These are phyloP conservation scores for Tinea pellionella DNA, from an alignment of 2,888 invertebrate species.

Conservation along the genomic window DNA sequence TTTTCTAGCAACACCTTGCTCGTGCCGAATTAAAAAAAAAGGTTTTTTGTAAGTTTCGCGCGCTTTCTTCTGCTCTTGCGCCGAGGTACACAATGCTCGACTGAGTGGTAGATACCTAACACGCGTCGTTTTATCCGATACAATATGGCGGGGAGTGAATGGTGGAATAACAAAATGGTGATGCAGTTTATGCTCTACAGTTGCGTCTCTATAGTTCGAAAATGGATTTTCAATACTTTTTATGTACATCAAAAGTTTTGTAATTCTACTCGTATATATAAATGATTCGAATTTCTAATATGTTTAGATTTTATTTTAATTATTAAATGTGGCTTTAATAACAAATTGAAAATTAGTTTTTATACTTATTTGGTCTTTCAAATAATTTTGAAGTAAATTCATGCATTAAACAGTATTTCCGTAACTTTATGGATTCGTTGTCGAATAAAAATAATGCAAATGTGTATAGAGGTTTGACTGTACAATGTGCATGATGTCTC, in stretches of 20 bases:
- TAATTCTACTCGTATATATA: no score
- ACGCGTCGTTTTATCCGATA: slow-evolving; percentile 46
- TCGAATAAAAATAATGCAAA: no score
- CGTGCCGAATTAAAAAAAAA: slow-evolving; percentile 31
- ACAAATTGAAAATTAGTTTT: no score
- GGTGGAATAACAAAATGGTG: slow-evolving; percentile 9
- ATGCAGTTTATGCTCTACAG: background rate
- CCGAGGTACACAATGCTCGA: slow-evolving; percentile 28
- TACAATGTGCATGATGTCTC: slow-evolving; percentile 8
- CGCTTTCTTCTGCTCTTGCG: slow-evolving; percentile 27
- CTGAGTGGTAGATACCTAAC: slow-evolving; percentile 43
- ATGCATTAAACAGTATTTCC: no score
- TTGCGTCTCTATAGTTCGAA: background rate
- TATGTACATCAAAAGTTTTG: no score
- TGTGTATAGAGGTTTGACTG: background rate
- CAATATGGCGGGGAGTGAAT: slow-evolving; percentile 16
- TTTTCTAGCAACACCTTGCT: slow-evolving; percentile 13
- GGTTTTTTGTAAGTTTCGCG: slow-evolving; percentile 36
- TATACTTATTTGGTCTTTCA: no score
- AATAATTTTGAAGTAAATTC: no score
- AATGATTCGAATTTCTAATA: no score
- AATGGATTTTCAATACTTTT: no score
- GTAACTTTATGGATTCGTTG: no score
- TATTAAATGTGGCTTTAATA: no score
- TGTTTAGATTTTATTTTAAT: no score